Base-by-base conservation (phyloP, 2,888 invertebrate genomes). In the Drosophila barbarae region DNA sequence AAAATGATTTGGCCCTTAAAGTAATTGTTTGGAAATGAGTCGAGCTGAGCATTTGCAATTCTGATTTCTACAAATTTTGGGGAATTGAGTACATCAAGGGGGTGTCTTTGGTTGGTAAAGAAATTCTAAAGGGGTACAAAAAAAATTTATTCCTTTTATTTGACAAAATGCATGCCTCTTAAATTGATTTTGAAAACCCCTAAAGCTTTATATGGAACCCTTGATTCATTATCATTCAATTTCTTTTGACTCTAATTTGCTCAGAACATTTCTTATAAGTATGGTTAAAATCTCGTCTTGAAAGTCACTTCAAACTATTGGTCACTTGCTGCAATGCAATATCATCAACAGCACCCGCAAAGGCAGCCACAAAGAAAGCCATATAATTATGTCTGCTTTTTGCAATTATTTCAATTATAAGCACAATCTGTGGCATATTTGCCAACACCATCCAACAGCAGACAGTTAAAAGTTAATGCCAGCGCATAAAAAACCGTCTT, bases 391-490 rank as follows among this genome's bases (percentile, higher is more conserved):
- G 79, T 76, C 74, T 76, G 73, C 76, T 73, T 76, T 74, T 56
- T 65, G 78, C 79, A 81, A 80, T 80, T 74, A 80, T 80, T 80
- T 81, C 78, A 81, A 78, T 81, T 80, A 81, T 73, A 77, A 77
- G 70, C 72, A 78, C 79, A 80, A 80, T 81, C 81, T 81, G 79
- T 74, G 80, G 79, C 81, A 76, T 69, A 71, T 44, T 72, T 38
- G 65, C 60, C 72, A 69, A 63, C 56, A 36, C 60, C 50, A 54
- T 21, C 59, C 44, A 15, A 15, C 36, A 74, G 66, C 67, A 63
- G 73, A 73, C 73, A 76, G 68, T 73, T 71, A 56, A 61, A 68
- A 73, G 60, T 68, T 63, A 32, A 41, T 64, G 71, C 75, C 58
- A 36, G 18, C 15, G 58, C 18, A 38, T 69, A 75, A 74, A 77